A percentile compares a stretch with the other conserved stretches of the same genome.
Evolutionary conservation across 2,888 invertebrate genomes (phyloP).

Genomic region (Mesorhabditis sp.): DNA sequence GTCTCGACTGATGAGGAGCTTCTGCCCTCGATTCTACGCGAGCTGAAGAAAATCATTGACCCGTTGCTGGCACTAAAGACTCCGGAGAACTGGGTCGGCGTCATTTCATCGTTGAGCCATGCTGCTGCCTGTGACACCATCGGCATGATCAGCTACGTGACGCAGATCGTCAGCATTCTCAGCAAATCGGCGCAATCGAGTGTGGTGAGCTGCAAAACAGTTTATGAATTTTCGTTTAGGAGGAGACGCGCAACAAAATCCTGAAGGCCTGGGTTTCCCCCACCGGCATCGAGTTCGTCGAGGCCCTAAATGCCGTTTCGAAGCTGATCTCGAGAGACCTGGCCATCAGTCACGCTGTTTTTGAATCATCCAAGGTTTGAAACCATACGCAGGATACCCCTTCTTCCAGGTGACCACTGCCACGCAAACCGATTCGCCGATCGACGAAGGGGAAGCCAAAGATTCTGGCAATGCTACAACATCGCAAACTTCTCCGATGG

Average conservation of each 20-base stretch:
- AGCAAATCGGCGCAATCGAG: not conserved
- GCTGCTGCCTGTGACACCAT: not conserved
- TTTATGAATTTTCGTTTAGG: not conserved
- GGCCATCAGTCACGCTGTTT: not conserved
- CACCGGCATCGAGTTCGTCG: not conserved
- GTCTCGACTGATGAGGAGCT: constrained; percentile 20
- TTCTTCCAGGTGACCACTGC: constrained; percentile 13
- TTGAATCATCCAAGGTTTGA: constrained; percentile 13
- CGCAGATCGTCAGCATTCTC: not conserved
- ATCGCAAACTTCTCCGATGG: not conserved
- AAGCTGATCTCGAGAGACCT: not conserved
- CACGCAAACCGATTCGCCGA: constrained; percentile 25
- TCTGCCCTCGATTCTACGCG: constrained; percentile 12
- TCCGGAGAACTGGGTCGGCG: not conserved
- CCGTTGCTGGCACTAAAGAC: constrained; percentile 16
- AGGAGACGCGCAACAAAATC: not conserved
- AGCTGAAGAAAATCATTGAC: constrained; percentile 19
- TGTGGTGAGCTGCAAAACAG: not conserved
- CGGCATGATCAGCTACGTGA: not conserved
- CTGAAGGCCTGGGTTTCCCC: not conserved
- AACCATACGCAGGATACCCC: constrained; percentile 12
- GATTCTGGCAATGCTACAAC: not conserved
- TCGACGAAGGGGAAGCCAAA: not conserved
- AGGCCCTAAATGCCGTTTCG: not conserved
- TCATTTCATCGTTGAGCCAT: not conserved